Base-by-base conservation (phyloP, 1,140 invertebrate genomes). In the Globodera ellingtonae region DNA sequence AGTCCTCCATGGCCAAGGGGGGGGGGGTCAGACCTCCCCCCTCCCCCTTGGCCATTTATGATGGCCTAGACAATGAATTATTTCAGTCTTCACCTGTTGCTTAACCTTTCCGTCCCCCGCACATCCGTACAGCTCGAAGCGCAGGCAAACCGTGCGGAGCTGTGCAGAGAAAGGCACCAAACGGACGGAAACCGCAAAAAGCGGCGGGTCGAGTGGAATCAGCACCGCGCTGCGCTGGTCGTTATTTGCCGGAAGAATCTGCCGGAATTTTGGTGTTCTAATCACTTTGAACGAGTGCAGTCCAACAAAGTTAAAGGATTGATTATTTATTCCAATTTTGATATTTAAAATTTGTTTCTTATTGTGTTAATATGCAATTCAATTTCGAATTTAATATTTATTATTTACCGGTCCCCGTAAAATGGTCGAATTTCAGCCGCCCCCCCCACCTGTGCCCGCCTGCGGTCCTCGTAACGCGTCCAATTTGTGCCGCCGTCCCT, bases 401-500 rank as follows among this genome's bases (percentile, higher is more conserved):
- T 35, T 35, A 24, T 24, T 24, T 24, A 24, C 24, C 24, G 24
- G 24, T 24, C 24, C 24, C 24, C 24, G 24, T 24, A 52, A 10
- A 52, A 52, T 10, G 52, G 3, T 52, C 7, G 9, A 15, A 52
- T 52, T 52, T 6, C n/a, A 7, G 52, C 52, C 15, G 6, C 15
- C 52, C 15, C 13, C 13, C 21, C 77, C 76, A 44, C 86, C 86
- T 13, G 77, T 92, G 24, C 92, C 90, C 35, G 8, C 24, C 35
- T 44, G 67, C 35, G 5, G 89, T 92, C 92, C 86, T 92, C 93
- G 92, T 94, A 95, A 59, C 94, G 92, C 74, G 92, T 91, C 94
- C 94, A 95, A 78, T 62, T 62, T 62, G 91, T 91, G 79, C 94
- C 92, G 59, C 93, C 93, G 0, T 93, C 92, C 67, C 94, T 90